These are phyloP conservation scores for Orthonevra nobilis DNA, from an alignment of 2,888 invertebrate species.

Conservation along the genomic window DNA sequence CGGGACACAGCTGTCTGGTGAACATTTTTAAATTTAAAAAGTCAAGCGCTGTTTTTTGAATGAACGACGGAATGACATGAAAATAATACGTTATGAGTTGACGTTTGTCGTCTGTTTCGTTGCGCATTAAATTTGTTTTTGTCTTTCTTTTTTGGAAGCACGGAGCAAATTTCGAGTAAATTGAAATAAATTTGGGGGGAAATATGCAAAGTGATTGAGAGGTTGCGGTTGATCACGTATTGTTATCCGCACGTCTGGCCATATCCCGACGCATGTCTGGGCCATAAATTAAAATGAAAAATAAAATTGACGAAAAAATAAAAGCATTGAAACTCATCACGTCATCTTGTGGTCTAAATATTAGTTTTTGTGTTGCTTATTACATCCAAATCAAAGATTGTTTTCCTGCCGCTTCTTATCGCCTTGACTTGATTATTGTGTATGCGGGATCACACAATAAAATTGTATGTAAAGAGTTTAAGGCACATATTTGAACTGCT, in stretches of 20 bases:
- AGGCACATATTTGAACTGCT: too few relatives aligned
- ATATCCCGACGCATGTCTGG: neutral
- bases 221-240: constrained; percentile 19
- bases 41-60: constrained; percentile 1
- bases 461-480: too few relatives aligned
- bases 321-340: too few relatives aligned
- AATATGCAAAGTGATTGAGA: constrained; percentile 10
- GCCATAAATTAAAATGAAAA: too few relatives aligned
- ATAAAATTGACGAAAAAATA: too few relatives aligned
- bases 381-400: too few relatives aligned
- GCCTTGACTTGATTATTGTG: too few relatives aligned
- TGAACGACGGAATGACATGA: constrained; percentile 1
- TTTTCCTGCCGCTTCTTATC: too few relatives aligned
- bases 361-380: too few relatives aligned
- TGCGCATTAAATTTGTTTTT: constrained; percentile 17
- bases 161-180: too few relatives aligned
- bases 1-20: constrained; percentile 17
- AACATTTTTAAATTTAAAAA: constrained; percentile 1
- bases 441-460: too few relatives aligned
- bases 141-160: neutral
- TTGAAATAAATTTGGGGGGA: constrained; percentile 19
- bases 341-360: too few relatives aligned
- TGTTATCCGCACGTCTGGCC: constrained; percentile 16
- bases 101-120: constrained; percentile 3
- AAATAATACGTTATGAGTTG: constrained; percentile 13